Evolutionary conservation across 2,113 vertebrate species (phyloP).

Genomic region (Nicator chloris): DNA sequence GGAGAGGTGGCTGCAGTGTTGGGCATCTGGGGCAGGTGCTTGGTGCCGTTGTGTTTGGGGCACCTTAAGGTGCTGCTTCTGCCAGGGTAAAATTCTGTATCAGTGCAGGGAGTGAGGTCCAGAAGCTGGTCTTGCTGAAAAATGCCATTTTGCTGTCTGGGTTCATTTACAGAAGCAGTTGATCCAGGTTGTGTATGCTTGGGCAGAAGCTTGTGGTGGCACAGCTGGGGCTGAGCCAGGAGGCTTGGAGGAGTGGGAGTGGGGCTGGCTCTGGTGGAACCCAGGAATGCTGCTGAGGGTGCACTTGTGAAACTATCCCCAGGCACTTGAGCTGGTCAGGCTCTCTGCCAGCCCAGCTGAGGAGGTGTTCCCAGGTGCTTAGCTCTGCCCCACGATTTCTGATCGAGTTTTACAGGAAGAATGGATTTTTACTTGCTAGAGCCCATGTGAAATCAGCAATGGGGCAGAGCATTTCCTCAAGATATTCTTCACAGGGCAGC

Average conservation of each 20-base stretch:
- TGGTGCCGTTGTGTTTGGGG: not conserved
- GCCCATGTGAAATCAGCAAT: not conserved
- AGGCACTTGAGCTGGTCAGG: not conserved
- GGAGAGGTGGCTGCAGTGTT: not conserved
- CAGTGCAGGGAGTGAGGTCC: not conserved
- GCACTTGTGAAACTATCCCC: not conserved
- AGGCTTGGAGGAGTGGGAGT: not conserved
- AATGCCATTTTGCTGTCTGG: not conserved
- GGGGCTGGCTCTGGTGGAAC: not conserved
- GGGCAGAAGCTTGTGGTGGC: not conserved
- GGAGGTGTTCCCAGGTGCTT: not conserved
- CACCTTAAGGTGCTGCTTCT: not conserved
- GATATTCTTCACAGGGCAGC: not conserved
- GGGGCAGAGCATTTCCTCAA: not conserved
- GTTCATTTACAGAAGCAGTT: not conserved
- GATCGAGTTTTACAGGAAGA: not conserved
- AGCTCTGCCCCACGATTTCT: not conserved
- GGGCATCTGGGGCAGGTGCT: not conserved
- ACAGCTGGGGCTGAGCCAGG: not conserved
- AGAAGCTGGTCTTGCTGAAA: not conserved
- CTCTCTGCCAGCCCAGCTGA: not conserved
- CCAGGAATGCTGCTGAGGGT: not conserved
- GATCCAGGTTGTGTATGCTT: not conserved
- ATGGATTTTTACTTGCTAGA: not conserved
- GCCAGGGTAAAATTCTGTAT: not conserved